Base-by-base conservation (phyloP, 2,113 vertebrate genomes). In the Rallus limicola region DNA sequence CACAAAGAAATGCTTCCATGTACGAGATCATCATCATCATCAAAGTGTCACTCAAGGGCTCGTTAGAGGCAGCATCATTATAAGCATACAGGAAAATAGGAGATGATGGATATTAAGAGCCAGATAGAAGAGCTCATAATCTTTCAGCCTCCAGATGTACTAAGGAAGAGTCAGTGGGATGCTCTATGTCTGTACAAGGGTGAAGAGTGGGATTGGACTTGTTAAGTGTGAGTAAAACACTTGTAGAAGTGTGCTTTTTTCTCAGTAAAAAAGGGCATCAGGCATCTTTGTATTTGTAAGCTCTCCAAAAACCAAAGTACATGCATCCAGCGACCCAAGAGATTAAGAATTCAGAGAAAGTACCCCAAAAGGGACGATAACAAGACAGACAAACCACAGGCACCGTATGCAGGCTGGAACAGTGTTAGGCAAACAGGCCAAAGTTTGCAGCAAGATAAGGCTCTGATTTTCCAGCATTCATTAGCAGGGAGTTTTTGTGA, bases 401-500 rank as follows among this genome's bases (percentile, higher is more conserved):
- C 24, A 29, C 48, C 29, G 2, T 1, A 2, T 1, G 6, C 26
- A 23, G 55, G 11, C 59, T 60, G 55, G 33, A 74, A 64, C 6
- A 13, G 26, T 3, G 0, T 13, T 59, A 53, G 53, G 40, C 69
- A 23, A 58, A 77, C 23, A 58, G 44, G 7, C 21, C 67, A 18
- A 78, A 93, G 86, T 71, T 42, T 36, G 59, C 69, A 13, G 60
- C 40, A 48, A 70, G 63, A 92, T 4, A 74, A 50, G 38, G 34
- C 53, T 71, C 48, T 0, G 0, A 8, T 74, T 85, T 82, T 38
- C 48, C 74, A 69, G 44, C 17, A 40, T 74, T 92, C 82, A 55
- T 88, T 94, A 95, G 67, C 74, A 21, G 31, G 29, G 52, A 65
- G 70, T 79, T 88, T 82, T 56, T 90, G 40, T 46, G 77, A 93